Percentiles rank a stretch among this genome's conserved stretches.
These are phyloP conservation scores for Pseudomyrmex concolor DNA, from an alignment of 1,140 invertebrate genomes.

Conservation along the genomic window DNA sequence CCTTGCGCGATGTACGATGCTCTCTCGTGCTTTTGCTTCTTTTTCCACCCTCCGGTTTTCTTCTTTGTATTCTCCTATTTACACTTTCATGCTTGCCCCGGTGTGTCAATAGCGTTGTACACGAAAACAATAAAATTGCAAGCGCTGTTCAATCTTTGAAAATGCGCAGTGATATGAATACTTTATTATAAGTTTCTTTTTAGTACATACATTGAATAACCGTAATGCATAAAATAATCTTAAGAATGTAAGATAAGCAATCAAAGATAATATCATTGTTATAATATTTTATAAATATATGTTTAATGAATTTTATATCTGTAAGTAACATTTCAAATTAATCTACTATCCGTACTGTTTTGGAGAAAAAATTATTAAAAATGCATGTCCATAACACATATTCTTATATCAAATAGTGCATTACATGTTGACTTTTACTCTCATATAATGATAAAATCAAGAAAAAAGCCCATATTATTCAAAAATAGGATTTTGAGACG, in stretches of 20 bases:
- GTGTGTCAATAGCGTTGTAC: conserved; percentile 39
- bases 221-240: background rate
- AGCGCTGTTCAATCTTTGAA: conserved; percentile 41
- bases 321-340: no score
- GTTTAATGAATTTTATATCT: no score
- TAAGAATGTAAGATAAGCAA: background rate
- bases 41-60: background rate
- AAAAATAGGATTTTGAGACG: no score
- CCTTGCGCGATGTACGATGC: conserved; percentile 40
- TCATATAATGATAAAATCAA: no score
- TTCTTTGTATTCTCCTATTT: conserved; percentile 8
- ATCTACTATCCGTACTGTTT: no score
- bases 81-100: conserved; percentile 34
- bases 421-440: no score
- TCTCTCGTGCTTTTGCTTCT: conserved; percentile 12
- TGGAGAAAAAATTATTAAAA: no score
- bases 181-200: conserved; percentile 33
- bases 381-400: no score
- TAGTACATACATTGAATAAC: conserved; percentile 27
- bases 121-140: conserved; percentile 54
- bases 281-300: no score
- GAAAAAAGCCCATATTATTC: no score
- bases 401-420: no score
- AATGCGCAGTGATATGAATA: conserved; percentile 31
- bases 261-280: no score